phyloP scores from a whole-genome alignment of 2,888 invertebrate genomes.

The Cryptus viduatorius region DNA sequence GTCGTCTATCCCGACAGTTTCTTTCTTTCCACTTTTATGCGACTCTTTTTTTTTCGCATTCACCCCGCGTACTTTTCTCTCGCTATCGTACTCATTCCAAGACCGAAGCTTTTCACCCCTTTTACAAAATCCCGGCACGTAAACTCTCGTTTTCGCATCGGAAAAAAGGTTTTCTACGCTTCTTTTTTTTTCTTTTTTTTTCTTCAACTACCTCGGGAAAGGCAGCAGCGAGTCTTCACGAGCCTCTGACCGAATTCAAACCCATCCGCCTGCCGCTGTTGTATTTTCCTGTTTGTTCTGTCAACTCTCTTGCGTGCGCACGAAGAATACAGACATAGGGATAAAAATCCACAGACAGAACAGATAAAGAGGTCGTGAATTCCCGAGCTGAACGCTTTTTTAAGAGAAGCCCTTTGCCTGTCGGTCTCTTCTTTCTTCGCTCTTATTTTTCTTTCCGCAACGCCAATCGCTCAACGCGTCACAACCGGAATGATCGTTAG shows the following conservation, averaged over 20 bases:
- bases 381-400: slow-evolving; percentile 5
- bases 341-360: slow-evolving; percentile 36
- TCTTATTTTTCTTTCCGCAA: slow-evolving; percentile 15
- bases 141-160: slow-evolving; percentile 62
- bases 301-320: background rate
- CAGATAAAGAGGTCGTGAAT: slow-evolving; percentile 15
- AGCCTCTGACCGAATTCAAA: slow-evolving; percentile 7
- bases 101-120: slow-evolving; percentile 18
- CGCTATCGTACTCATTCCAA: background rate
- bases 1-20: background rate
- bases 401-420: background rate
- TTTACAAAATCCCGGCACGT: slow-evolving; percentile 42
- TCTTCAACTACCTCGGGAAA: background rate
- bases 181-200: background rate
- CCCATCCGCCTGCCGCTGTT: slow-evolving; percentile 7
- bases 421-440: background rate
- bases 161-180: slow-evolving; percentile 28
- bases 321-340: background rate
- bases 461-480: slow-evolving; percentile 25
- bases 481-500: slow-evolving; percentile 58
- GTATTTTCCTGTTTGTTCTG: slow-evolving; percentile 30
- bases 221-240: slow-evolving; percentile 1
- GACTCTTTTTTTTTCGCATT: background rate
- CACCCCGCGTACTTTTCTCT: background rate
- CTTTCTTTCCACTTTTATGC: background rate